Percentiles rank a stretch among this genome's conserved stretches.
Evolutionary conservation across 2,888 invertebrate species (phyloP).

Genomic region (Thereva nobilitata): DNA sequence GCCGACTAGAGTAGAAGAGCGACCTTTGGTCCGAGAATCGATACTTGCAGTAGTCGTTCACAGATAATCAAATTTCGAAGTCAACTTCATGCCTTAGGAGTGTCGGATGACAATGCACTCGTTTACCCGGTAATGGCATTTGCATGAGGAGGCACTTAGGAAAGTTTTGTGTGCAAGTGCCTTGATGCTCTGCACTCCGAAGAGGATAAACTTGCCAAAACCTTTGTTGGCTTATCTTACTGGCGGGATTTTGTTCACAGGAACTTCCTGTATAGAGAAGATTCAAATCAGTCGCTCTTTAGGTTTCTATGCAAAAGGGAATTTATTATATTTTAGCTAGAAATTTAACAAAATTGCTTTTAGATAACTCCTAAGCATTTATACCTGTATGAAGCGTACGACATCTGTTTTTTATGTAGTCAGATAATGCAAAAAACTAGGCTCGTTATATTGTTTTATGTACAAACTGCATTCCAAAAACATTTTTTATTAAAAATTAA

Average conservation of each 20-base stretch:
- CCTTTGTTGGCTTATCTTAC: slow-evolving; percentile 29
- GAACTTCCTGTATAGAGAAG: slow-evolving; percentile 8
- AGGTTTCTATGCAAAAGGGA: slow-evolving; percentile 1
- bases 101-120: slow-evolving; percentile 24
- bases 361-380: slow-evolving; percentile 2
- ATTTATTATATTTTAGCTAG: slow-evolving; percentile 5
- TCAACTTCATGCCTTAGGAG: slow-evolving; percentile 9
- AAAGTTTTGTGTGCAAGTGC: neutral
- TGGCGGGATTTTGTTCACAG: slow-evolving; percentile 11
- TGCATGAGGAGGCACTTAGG: slow-evolving; percentile 24
- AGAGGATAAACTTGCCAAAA: slow-evolving; percentile 25
- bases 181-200: slow-evolving; percentile 2
- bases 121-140: slow-evolving; percentile 24
- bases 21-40: neutral
- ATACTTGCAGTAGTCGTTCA: slow-evolving; percentile 13
- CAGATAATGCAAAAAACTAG: no score
- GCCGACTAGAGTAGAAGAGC: no score
- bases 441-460: no score
- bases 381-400: no score
- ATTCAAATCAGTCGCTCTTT: slow-evolving; percentile 25
- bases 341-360: slow-evolving; percentile 1
- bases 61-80: slow-evolving; percentile 19
- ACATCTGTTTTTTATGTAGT: no score
- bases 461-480: no score
- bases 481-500: no score